Evolutionary conservation across 1,140 invertebrate species (phyloP).

Genomic region (Ostrea edulis): DNA sequence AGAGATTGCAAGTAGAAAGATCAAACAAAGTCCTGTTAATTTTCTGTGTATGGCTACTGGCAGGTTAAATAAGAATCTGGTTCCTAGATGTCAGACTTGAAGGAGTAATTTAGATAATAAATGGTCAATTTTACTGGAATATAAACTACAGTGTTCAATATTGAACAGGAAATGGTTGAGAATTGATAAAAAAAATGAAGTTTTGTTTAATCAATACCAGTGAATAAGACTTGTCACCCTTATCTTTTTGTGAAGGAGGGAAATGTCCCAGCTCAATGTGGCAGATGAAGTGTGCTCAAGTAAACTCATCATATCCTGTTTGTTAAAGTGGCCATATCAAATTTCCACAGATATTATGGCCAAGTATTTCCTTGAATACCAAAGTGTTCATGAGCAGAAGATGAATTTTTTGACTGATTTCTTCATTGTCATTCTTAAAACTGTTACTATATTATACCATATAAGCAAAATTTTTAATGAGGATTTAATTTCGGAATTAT

Average conservation of each 20-base stretch:
- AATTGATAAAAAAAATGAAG: background rate
- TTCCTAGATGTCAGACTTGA: conserved; percentile 10
- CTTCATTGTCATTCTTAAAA: background rate
- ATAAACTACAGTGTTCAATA: background rate
- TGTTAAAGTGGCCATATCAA: background rate
- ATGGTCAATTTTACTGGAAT: conserved; percentile 9
- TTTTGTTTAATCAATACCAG: background rate
- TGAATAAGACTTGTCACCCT: background rate
- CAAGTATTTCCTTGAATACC: background rate
- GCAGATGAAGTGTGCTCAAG: background rate
- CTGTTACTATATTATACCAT: too few relatives aligned
- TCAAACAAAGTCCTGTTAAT: conserved; percentile 16
- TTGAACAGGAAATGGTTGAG: conserved; percentile 36
- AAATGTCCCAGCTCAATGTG: background rate
- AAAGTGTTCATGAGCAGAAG: background rate
- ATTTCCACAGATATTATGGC: background rate
- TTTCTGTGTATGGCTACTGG: conserved; percentile 10
- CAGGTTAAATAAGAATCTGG: background rate
- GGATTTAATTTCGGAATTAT: too few relatives aligned
- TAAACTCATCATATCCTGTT: background rate
- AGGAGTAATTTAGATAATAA: conserved; percentile 16
- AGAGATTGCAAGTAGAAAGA: conserved; percentile 18
- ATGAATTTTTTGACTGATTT: background rate
- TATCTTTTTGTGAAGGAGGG: conserved; percentile 13
- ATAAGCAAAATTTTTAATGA: too few relatives aligned